phyloP scores from a whole-genome alignment of 30 jellyfish, hydroid and myxozoan species.

The Catostylus mosaicus region DNA sequence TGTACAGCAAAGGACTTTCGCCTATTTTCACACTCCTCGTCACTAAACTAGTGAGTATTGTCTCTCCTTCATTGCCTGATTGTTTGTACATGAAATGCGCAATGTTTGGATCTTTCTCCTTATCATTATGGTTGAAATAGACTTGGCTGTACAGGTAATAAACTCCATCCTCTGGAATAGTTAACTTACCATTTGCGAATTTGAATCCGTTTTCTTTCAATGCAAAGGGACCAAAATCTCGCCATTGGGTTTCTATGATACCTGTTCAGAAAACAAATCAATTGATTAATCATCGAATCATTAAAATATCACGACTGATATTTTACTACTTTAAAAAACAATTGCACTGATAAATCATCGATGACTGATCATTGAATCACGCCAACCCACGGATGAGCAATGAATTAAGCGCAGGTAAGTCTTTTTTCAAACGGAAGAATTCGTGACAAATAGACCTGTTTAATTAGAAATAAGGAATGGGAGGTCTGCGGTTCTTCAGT shows the following conservation, averaged over 20 bases:
- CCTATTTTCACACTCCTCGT: constrained; percentile 36
- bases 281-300: too few species aligned
- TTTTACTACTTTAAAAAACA: too few species aligned
- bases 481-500: too few species aligned
- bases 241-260: constrained; percentile 9
- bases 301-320: too few species aligned
- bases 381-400: too few species aligned
- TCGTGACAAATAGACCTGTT: too few species aligned
- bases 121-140: constrained; percentile 40
- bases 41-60: constrained; percentile 42
- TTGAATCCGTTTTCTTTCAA: constrained; percentile 38
- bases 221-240: constrained; percentile 17
- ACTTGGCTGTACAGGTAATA: constrained; percentile 68
- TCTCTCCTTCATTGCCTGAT: constrained; percentile 50
- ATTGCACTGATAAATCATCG: too few species aligned
- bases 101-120: constrained; percentile 36
- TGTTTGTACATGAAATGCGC: constrained; percentile 53
- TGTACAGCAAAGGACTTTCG: constrained; percentile 20
- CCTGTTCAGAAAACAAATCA: too few species aligned
- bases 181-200: constrained; percentile 55
- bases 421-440: too few species aligned
- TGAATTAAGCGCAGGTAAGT: too few species aligned
- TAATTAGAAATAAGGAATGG: too few species aligned
- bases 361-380: too few species aligned
- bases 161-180: constrained; percentile 49